Percentiles rank a stretch among this genome's conserved stretches.
These are phyloP conservation scores for Callocephalon fimbriatum DNA, from an alignment of 2,113 vertebrate species.

Conservation along the genomic window DNA sequence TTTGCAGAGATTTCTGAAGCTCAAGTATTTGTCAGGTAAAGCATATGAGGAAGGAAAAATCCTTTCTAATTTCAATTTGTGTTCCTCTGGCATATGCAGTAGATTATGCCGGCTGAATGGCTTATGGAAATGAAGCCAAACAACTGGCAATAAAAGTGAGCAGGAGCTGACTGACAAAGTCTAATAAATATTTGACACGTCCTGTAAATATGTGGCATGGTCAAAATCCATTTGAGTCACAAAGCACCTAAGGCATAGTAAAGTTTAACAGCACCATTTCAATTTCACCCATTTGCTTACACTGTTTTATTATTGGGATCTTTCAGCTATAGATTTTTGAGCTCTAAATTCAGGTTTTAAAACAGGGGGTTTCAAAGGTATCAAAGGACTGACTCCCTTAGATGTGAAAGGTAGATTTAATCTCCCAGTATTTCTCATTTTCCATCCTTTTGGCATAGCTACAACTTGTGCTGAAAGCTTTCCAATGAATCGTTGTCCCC, in stretches of 20 bases:
- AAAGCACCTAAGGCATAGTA: not conserved
- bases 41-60: not conserved
- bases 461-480: not conserved
- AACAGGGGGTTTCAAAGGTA: not conserved
- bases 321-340: not conserved
- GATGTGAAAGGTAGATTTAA: not conserved
- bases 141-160: constrained; percentile 48
- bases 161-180: constrained; percentile 48
- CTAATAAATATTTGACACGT: constrained; percentile 44
- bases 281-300: constrained; percentile 10
- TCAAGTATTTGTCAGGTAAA: not conserved
- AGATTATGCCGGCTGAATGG: not conserved
- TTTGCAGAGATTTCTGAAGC: not conserved
- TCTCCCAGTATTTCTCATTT: constrained; percentile 29
- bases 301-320: constrained; percentile 2
- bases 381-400: not conserved
- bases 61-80: not conserved
- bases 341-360: not conserved
- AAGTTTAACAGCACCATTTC: constrained; percentile 32
- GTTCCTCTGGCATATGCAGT: constrained; percentile 21
- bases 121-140: constrained; percentile 46
- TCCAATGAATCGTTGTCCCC: not conserved
- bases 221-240: constrained; percentile 46
- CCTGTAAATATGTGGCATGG: constrained; percentile 42
- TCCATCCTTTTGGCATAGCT: not conserved